Evolutionary conservation across 2,797 vertebrate species (phyloP).

Genomic region (Muscicapa striata): DNA sequence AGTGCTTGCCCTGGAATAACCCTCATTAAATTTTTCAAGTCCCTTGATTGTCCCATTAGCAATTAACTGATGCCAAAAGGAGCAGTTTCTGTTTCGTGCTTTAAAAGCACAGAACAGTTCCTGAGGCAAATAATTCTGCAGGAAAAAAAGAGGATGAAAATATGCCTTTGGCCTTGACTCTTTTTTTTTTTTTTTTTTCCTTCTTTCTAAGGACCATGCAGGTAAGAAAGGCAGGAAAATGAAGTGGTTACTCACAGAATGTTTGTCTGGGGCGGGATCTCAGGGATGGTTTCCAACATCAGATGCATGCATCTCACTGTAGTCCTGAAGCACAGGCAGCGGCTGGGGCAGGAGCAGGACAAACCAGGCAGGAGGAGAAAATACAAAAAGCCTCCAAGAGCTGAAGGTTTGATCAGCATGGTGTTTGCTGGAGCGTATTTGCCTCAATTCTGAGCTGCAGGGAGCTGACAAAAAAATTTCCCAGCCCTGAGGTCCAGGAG

Average conservation of each 20-base stretch:
- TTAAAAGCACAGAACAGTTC: background rate
- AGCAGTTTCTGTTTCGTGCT: background rate
- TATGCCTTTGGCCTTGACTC: background rate
- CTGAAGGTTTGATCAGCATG: conserved; percentile 52
- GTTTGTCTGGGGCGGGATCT: conserved; percentile 69
- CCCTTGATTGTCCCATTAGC: background rate
- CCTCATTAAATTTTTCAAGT: background rate
- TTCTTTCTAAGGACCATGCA: background rate
- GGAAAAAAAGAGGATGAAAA: background rate
- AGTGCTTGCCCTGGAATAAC: background rate
- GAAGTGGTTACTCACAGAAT: conserved; percentile 63
- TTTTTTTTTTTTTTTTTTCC: rapidly evolving
- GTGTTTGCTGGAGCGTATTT: conserved; percentile 49
- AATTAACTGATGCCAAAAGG: background rate
- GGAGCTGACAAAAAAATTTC: conserved; percentile 61
- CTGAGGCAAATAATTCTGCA: background rate
- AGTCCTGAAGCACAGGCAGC: conserved; percentile 76
- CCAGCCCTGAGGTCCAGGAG: conserved; percentile 67
- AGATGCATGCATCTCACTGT: conserved; percentile 78
- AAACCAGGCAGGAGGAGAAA: conserved; percentile 56
- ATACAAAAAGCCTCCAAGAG: conserved; percentile 48
- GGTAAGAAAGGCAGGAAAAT: background rate
- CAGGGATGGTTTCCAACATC: conserved; percentile 72
- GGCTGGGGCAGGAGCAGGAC: conserved; percentile 55
- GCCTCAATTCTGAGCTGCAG: conserved; percentile 56